Base-by-base conservation (phyloP, 2,797 vertebrate genomes). In the Anolis apletophallus region DNA sequence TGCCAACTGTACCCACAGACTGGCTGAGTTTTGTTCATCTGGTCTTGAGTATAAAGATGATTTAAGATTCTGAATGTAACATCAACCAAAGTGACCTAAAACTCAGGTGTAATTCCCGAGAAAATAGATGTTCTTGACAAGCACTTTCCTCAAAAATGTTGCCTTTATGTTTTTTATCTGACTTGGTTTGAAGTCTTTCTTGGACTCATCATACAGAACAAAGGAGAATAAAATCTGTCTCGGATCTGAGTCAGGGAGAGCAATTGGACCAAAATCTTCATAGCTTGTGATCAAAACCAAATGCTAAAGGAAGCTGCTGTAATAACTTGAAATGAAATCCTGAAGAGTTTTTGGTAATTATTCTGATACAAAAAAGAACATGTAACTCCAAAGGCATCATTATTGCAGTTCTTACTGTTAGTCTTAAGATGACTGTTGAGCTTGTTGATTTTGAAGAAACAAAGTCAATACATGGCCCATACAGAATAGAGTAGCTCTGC, bases 51-150 rank as follows among this genome's bases (percentile, higher is more conserved):
- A 61, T 50, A 75, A 26, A 64, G 16, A 72, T 52, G 36, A 68
- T 19, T 52, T 83, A 13, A 32, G 26, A 13, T 36, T 72, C 79
- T 46, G 46, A 73, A 87, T 5, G 40, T 83, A 68, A 78, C 19
- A 72, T 72, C 17, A 79, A 46, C 57, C 69, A 80, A 73, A 80
- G 46, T 74, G 69, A 69, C 57, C 75, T 64, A n/a, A 73, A 72
- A 73, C 29, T 17, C 5, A 16, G 54, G 71, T 64, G 23, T 72
- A 64, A 72, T 79, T 72, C 75, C 17, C 57, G 64, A 68, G 80
- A 80, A 85, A 67, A 32, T 64, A 79, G 40, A 32, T n/a, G 57
- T 32, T 23, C 11, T 36, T 73, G 34, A 69, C 36, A 79, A 80
- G 75, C 68, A 64, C 68, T 34, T 73, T 79, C 17, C 68, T 73